Evolutionary conservation across 2,888 invertebrate genomes (phyloP), one percentile per base, ranked within the genome.

Genomic region (Torymus tubicola): DNA sequence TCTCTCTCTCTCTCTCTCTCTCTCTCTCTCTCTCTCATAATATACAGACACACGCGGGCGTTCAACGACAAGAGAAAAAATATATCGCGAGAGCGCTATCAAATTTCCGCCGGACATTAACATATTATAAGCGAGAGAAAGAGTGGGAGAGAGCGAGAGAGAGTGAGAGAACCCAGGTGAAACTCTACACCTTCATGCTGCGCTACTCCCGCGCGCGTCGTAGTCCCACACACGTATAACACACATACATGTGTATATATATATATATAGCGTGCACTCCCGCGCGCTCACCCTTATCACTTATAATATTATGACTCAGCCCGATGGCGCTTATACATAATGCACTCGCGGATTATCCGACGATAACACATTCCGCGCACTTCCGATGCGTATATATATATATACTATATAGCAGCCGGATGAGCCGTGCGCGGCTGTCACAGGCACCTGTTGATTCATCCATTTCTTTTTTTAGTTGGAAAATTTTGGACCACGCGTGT

Each of bases 91-190:
- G 55, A 64, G 53, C 77, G 70, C 79, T 80, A 81, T 84, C 82
- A 83, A 84, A 84, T 84, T 84, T 81, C 83, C 70, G 8, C 69
- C 69, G 75, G 83, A 82, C 84, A 83, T 84, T 84, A 83, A 84
- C 83, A 84, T 84, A 84, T 84, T 84, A 83, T 72, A 24, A 75
- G 81, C 74, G 81, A 78, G 72, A 71, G 78, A 16, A 42, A 42
- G 42, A 42, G 42, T 8, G 42, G 42, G 10, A 21, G 71, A 69
- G 78, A 53, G 78, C 21, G 21, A 21, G 21, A 21, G 21, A 21
- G 21, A 21, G 21, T 21, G 71, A 70, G 78, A 55, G 58, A 63
- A 42, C 50, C 60, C 24, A 70, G 52, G 64, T 72, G 84, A 81
- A 83, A 83, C 80, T 75, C 74, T 81, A 82, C 18, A 81, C 81